Percentiles rank a stretch among this genome's conserved stretches.
phyloP scores from a whole-genome alignment of 2,888 invertebrate species.

The Plemyria rubiginata region DNA sequence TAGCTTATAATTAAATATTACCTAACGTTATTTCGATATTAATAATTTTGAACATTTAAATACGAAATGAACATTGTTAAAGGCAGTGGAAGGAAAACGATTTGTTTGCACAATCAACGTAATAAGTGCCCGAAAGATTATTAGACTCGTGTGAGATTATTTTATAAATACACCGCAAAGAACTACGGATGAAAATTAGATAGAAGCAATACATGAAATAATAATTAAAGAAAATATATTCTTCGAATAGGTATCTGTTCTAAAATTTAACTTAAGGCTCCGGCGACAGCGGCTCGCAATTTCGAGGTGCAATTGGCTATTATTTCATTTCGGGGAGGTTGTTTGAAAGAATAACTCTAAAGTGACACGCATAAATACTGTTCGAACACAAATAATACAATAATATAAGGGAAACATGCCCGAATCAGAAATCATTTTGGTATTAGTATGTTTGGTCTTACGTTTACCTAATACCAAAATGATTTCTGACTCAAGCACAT shows the following conservation, averaged over 20 bases:
- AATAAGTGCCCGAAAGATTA: neutral
- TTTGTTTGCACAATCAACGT: neutral
- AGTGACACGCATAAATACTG: no score
- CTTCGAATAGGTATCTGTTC: neutral
- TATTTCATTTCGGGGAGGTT: no score
- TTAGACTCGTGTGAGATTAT: neutral
- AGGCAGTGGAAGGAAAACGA: conserved; percentile 40
- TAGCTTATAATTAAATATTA: conserved; percentile 45
- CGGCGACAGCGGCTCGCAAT: no score
- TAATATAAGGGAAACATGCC: no score
- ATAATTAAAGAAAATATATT: neutral
- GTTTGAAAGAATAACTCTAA: no score
- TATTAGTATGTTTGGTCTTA: no score
- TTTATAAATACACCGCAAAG: no score
- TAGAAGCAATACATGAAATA: neutral
- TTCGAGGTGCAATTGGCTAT: no score
- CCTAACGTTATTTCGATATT: conserved; percentile 29
- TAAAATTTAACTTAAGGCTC: neutral
- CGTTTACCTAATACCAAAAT: no score
- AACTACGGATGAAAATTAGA: neutral
- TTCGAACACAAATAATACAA: no score
- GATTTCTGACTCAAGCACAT: no score
- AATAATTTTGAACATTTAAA: conserved; percentile 32
- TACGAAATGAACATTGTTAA: conserved; percentile 36
- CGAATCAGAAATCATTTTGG: no score